Percentiles rank a stretch among this genome's conserved stretches.
Conservation (phyloP, 2,113 vertebrate species). For the Corynorhinus townsendii region DNA sequence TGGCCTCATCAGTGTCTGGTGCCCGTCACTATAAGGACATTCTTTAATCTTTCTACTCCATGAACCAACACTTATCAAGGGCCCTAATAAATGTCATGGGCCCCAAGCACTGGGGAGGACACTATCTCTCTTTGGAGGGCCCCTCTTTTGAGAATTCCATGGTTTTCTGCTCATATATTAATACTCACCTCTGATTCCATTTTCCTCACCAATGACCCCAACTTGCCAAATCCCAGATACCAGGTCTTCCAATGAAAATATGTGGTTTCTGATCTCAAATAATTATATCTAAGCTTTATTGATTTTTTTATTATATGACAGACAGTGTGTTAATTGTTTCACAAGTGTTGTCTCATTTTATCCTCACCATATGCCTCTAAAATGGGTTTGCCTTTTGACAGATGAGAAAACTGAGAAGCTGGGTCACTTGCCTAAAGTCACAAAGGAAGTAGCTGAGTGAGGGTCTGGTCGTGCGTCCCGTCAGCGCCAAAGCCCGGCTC, state of each 20-base stretch:
- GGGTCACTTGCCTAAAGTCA: neutral
- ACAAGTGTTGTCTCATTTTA: neutral
- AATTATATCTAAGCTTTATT: slow-evolving; percentile 6
- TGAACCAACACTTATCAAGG: neutral
- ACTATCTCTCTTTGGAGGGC: neutral
- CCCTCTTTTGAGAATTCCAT: neutral
- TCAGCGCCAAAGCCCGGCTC: neutral
- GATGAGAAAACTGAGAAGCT: neutral
- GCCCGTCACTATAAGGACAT: neutral
- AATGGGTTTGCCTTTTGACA: neutral
- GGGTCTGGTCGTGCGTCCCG: neutral
- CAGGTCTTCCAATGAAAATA: neutral
- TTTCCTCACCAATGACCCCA: neutral
- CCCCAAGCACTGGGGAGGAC: neutral
- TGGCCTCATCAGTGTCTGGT: neutral
- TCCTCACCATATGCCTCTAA: neutral
- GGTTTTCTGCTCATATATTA: neutral
- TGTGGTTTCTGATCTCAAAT: neutral
- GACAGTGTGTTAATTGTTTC: slow-evolving; percentile 23
- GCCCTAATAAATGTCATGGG: neutral
- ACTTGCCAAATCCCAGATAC: neutral
- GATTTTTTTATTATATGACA: neutral
- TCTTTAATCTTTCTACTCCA: neutral
- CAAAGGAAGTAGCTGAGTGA: neutral
- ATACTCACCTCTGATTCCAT: neutral